Evolutionary conservation across 2,888 invertebrate genomes (phyloP).

Genomic region (Oligia strigilis): DNA sequence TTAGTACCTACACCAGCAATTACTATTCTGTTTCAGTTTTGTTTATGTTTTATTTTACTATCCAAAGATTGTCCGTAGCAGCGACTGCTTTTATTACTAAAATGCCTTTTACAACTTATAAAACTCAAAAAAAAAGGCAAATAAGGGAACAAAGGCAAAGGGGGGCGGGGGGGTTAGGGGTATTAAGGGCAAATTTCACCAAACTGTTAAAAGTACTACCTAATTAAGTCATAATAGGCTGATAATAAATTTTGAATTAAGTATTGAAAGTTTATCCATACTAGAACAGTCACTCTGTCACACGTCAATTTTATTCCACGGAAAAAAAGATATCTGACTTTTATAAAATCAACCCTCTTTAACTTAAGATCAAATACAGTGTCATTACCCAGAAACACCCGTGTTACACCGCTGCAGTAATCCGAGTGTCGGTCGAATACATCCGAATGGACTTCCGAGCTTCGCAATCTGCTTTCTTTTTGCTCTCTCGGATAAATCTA

Average conservation of each 20-base stretch:
- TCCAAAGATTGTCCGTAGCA: no score
- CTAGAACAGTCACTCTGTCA: not conserved
- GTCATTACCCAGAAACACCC: slow-evolving; percentile 42
- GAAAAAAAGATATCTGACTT: not conserved
- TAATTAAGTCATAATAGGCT: no score
- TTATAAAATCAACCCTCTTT: not conserved
- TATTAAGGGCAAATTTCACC: not conserved
- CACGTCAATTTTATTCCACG: not conserved
- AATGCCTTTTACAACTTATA: not conserved
- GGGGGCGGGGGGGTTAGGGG: no score
- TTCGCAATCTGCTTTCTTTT: slow-evolving; percentile 72
- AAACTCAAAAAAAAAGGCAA: not conserved
- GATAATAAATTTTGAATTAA: no score
- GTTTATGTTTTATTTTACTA: no score
- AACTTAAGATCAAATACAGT: slow-evolving; percentile 8
- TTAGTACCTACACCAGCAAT: not conserved
- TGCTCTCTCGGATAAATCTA: slow-evolving; percentile 70
- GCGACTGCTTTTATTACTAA: no score
- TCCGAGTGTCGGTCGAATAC: slow-evolving; percentile 72
- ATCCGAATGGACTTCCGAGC: slow-evolving; percentile 72
- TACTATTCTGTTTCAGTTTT: no score
- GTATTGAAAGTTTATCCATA: not conserved
- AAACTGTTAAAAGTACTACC: not conserved
- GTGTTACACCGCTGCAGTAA: slow-evolving; percentile 71
- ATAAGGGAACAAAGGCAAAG: no score